Evolutionary conservation across 2,797 vertebrate genomes (phyloP).

Genomic region (Microctenopoma lineatum): DNA sequence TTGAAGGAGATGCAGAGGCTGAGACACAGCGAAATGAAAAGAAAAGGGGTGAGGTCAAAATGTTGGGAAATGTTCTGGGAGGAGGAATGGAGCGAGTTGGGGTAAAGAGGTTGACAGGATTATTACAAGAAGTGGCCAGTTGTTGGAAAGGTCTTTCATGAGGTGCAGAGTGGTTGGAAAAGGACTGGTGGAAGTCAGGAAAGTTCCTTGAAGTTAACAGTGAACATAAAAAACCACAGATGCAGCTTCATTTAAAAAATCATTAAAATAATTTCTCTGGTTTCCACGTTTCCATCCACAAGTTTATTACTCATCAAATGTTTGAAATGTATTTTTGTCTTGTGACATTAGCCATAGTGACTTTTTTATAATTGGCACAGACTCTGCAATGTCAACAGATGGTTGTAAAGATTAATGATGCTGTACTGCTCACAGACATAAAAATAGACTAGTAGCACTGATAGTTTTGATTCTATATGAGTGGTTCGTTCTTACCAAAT

Average conservation of each 20-base stretch:
- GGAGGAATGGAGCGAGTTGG: slow-evolving; percentile 14
- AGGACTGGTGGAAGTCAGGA: not conserved
- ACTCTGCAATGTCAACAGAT: slow-evolving; percentile 44
- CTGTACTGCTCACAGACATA: slow-evolving; percentile 35
- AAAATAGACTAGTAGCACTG: slow-evolving; percentile 31
- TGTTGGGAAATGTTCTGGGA: slow-evolving; percentile 19
- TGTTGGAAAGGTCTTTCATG: slow-evolving; percentile 17
- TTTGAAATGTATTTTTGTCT: slow-evolving; percentile 22
- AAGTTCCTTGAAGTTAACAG: slow-evolving; percentile 7
- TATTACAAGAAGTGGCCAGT: slow-evolving; percentile 28
- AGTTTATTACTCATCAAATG: slow-evolving; percentile 36
- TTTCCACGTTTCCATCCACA: not conserved
- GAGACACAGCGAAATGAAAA: not conserved
- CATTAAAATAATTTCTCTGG: not conserved
- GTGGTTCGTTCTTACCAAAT: no score
- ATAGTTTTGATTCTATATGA: not conserved
- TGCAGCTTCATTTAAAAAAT: no score
- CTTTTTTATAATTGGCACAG: slow-evolving; percentile 52
- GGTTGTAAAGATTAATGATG: slow-evolving; percentile 57
- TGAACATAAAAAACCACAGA: no score
- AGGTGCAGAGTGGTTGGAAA: slow-evolving; percentile 27
- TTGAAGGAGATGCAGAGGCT: slow-evolving; percentile 26
- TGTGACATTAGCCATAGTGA: slow-evolving; percentile 39
- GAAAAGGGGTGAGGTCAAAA: slow-evolving; percentile 28
- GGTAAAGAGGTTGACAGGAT: slow-evolving; percentile 22